A percentile compares a stretch with the other conserved stretches of the same genome.
phyloP scores from a whole-genome alignment of 2,113 vertebrate genomes.

The Microtus oregoni region DNA sequence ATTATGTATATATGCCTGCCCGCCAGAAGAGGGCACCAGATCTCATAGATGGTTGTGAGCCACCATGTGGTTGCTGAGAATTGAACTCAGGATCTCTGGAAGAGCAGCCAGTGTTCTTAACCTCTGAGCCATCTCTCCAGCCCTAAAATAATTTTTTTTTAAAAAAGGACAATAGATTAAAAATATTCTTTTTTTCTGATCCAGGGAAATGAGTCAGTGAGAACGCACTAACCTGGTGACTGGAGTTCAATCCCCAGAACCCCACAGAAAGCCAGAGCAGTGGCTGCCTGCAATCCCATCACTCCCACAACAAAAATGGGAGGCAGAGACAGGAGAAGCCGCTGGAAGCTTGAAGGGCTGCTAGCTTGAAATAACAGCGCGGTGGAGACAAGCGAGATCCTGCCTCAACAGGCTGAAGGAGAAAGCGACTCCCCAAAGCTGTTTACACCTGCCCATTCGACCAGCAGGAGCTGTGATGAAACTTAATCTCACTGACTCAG shows the following conservation, averaged over 20 bases:
- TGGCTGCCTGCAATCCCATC: too few species aligned
- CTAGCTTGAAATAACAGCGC: background rate
- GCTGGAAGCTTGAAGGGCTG: background rate
- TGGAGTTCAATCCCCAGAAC: background rate
- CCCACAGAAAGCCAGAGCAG: background rate
- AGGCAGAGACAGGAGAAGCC: background rate
- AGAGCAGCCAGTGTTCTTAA: too few species aligned
- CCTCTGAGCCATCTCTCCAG: too few species aligned
- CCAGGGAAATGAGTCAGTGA: background rate
- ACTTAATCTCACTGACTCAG: background rate
- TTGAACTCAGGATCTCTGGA: too few species aligned
- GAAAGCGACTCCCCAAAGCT: background rate
- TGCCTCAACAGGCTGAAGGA: background rate
- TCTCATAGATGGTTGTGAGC: too few species aligned
- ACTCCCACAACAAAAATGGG: background rate
- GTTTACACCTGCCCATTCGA: background rate
- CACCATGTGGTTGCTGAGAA: too few species aligned
- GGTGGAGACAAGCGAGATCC: background rate
- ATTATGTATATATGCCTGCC: too few species aligned
- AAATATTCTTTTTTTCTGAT: background rate
- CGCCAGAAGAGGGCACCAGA: too few species aligned
- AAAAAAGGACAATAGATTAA: background rate
- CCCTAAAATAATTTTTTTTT: too few species aligned
- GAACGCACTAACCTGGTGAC: background rate
- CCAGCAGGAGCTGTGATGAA: background rate